phyloP scores from a whole-genome alignment of 2,888 invertebrate species.

The Lobophora halterata region DNA sequence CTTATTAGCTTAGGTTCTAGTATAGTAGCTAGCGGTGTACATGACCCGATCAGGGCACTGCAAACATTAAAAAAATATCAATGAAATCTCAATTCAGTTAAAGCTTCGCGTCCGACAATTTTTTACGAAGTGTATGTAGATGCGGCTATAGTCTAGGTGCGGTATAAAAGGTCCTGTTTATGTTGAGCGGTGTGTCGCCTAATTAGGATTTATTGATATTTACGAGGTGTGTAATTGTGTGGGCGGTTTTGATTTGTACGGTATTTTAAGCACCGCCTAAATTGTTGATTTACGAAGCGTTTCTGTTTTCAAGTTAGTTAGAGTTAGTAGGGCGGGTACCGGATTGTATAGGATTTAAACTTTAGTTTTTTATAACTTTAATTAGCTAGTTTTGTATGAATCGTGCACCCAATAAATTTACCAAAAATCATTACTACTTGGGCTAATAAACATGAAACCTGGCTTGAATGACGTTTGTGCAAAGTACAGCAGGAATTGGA shows the following conservation, averaged over 20 bases:
- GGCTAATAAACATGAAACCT: too few species aligned
- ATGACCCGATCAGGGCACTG: too few species aligned
- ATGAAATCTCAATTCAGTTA: too few species aligned
- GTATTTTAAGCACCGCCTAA: slow-evolving; percentile 19
- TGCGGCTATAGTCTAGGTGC: slow-evolving; percentile 7
- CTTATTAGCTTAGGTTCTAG: too few species aligned
- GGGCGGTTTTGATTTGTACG: slow-evolving; percentile 14
- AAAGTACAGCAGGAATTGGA: too few species aligned
- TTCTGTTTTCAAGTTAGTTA: background rate
- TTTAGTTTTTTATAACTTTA: too few species aligned
- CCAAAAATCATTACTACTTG: too few species aligned
- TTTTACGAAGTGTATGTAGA: background rate
- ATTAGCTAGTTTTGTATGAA: too few species aligned
- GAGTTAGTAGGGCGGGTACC: background rate
- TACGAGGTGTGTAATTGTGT: slow-evolving; percentile 18
- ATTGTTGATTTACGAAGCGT: slow-evolving; percentile 17
- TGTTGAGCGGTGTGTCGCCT: slow-evolving; percentile 18
- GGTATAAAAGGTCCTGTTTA: slow-evolving; percentile 19
- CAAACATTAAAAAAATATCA: too few species aligned
- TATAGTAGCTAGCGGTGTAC: too few species aligned
- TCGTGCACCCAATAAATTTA: too few species aligned
- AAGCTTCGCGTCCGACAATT: slow-evolving; percentile 4
- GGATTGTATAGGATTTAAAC: slow-evolving; percentile 4
- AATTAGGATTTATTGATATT: slow-evolving; percentile 22
- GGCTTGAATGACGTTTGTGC: too few species aligned